These are phyloP conservation scores for Colinus virginianus DNA, from an alignment of 2,113 vertebrate genomes.

Conservation along the genomic window DNA sequence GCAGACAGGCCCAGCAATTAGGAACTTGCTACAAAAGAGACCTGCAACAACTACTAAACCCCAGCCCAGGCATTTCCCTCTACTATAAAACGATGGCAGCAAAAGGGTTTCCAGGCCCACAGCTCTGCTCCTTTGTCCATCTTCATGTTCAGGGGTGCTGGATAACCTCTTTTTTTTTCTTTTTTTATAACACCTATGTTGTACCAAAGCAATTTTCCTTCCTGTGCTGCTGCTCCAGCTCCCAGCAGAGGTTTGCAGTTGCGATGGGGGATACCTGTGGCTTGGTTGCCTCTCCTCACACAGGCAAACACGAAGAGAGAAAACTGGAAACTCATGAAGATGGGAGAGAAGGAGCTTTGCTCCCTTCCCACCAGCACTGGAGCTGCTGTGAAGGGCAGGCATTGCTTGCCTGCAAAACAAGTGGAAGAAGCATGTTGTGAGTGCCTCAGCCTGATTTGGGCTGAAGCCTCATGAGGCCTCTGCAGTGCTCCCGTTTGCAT, in stretches of 20 bases:
- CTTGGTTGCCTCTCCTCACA: background rate
- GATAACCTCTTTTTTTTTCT: background rate
- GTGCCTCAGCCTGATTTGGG: background rate
- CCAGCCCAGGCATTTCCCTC: background rate
- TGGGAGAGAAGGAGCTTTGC: background rate
- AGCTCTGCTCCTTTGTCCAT: background rate
- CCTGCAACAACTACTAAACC: background rate
- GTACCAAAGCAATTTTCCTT: background rate
- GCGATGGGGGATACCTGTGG: rapidly evolving
- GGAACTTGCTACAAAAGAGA: background rate
- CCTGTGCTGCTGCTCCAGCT: background rate
- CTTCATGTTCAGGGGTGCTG: background rate
- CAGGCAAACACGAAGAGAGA: background rate
- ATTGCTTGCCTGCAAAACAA: background rate
- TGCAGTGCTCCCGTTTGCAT: background rate
- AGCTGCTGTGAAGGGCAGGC: background rate
- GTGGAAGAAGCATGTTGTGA: background rate
- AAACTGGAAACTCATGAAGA: background rate
- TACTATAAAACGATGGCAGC: background rate
- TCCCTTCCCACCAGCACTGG: background rate
- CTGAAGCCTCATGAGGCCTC: background rate
- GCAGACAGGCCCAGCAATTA: background rate
- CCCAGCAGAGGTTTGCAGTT: background rate
- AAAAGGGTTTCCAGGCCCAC: background rate
- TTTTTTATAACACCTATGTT: background rate